Conservation (phyloP, 2,113 vertebrate species). For the Bambusicola thoracicus region DNA sequence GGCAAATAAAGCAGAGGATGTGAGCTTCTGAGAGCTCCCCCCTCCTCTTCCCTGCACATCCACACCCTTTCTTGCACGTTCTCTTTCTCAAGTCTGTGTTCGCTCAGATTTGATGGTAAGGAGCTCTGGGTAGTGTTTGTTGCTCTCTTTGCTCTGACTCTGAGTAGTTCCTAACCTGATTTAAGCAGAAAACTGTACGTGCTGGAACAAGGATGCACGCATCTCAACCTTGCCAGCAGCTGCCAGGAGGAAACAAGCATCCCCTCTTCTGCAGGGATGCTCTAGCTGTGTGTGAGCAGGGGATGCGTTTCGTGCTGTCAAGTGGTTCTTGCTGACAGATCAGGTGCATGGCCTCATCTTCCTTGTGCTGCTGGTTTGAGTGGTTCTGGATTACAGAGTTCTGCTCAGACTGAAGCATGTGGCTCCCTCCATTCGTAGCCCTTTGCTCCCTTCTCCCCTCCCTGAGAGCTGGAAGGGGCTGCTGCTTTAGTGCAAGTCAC, state of each 20-base stretch:
- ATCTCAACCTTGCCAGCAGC: background rate
- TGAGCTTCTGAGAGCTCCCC: background rate
- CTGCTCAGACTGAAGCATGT: background rate
- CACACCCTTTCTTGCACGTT: background rate
- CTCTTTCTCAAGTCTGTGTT: background rate
- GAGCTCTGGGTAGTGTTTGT: background rate
- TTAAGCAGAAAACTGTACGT: background rate
- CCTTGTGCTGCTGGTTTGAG: background rate
- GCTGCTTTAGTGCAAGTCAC: background rate
- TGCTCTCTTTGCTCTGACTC: background rate
- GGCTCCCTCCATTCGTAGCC: background rate
- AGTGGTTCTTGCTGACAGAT: background rate
- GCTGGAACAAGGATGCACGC: background rate
- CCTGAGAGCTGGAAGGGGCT: background rate
- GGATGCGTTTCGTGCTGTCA: background rate
- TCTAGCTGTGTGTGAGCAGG: background rate
- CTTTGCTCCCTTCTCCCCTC: background rate
- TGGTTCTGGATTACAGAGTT: background rate
- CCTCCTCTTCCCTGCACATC: background rate
- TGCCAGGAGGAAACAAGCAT: background rate
- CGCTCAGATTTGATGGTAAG: background rate
- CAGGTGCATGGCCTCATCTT: background rate
- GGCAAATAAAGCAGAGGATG: constrained; percentile 45
- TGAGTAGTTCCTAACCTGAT: background rate
- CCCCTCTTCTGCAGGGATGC: background rate